These are phyloP conservation scores for Watsonalla cultraria DNA, from an alignment of 2,888 invertebrate genomes.

Conservation along the genomic window DNA sequence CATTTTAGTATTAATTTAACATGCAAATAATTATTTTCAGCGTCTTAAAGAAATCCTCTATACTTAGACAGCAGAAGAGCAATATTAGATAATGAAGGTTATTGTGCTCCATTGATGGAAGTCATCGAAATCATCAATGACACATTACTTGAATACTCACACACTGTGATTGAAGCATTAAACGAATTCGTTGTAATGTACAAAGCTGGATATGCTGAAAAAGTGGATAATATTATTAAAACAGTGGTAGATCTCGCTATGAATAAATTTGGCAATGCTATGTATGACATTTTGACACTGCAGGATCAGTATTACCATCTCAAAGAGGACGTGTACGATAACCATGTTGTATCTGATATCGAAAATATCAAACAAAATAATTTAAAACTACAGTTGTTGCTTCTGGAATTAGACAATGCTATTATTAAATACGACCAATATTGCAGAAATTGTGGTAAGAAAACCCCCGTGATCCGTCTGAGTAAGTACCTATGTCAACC, in stretches of 20 bases:
- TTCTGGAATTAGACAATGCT: constrained; percentile 13
- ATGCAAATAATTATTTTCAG: no score
- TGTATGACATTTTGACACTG: constrained; percentile 39
- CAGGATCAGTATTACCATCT: constrained; percentile 39
- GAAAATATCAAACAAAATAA: constrained; percentile 10
- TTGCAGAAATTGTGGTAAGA: constrained; percentile 24
- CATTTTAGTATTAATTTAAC: no score
- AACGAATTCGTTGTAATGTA: constrained; percentile 7
- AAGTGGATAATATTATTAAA: constrained; percentile 17
- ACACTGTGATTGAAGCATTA: constrained; percentile 4
- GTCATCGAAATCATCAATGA: constrained; percentile 17
- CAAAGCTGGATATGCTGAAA: constrained; percentile 9
- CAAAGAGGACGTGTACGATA: constrained; percentile 11
- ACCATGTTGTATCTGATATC: constrained; percentile 1
- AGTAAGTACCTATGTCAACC: constrained; percentile 11
- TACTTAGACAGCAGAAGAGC: no score
- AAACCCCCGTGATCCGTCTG: background rate
- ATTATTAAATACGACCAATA: constrained; percentile 22
- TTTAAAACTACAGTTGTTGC: constrained; percentile 7
- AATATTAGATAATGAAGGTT: constrained; percentile 4
- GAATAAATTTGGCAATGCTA: constrained; percentile 28
- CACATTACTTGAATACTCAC: constrained; percentile 14
- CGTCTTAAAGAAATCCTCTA: no score
- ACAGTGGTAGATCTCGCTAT: constrained; percentile 30
- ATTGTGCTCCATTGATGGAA: constrained; percentile 29